Base-by-base conservation (phyloP, 2,797 vertebrate species). In the Sebastes baramenuke region DNA sequence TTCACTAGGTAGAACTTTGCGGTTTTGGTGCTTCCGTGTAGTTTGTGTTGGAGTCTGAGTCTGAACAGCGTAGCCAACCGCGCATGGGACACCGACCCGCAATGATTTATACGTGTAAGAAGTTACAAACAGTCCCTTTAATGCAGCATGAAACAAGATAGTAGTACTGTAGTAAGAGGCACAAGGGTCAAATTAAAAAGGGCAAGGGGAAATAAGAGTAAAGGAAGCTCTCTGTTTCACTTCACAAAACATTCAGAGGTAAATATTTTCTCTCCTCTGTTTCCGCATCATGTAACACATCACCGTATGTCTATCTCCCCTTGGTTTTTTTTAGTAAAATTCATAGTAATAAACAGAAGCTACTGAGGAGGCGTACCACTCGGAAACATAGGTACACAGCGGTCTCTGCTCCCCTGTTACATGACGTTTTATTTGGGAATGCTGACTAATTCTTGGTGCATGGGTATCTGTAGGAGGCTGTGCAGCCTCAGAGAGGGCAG, bases 271-370 rank as follows among this genome's bases (percentile, higher is more conserved):
- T 74, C 36, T 92, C 76, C 84, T 86, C 36, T 81, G 58, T 86
- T 72, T 75, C 55, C 87, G 56, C 83, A 74, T 89, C 75, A 85
- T 92, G 94, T 95, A 94, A 96, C 91, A 94, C 95, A 92, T 96
- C 94, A 94, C 94, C 80, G 3, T 91, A 49, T 92, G 80, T 98
- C 95, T 98, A 95, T 98, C 94, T 98, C 96, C 96, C 95, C 96
- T 85, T 94, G 88, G 95, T 91, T 94, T 94, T 42, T 38, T 96
- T 96, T 97, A 99, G 98, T 99, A 96, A 98, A 95, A 95, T 96
- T 96, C 97, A 94, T 97, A 97, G 96, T 98, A 97, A 96, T 98
- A 98, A 97, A 94, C 96, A 98, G 97, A 99, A 97, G 97, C 96
- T 98, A 96, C 97, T 98, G 97, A 97, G 97, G 97, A 97, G 96